Conservation (phyloP, 2,113 vertebrate genomes). For the Platysteira castanea region DNA sequence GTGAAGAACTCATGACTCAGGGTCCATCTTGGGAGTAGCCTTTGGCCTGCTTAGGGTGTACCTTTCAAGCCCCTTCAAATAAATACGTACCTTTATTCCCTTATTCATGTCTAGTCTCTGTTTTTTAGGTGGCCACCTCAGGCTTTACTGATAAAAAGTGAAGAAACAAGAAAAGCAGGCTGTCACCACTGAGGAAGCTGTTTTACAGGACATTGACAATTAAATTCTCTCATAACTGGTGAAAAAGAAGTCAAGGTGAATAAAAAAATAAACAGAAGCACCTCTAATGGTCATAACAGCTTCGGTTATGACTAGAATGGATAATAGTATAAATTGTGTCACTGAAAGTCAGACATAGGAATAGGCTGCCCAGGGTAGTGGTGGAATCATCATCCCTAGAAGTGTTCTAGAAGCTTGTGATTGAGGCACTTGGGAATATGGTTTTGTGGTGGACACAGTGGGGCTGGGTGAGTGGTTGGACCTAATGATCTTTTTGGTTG, state of each 20-base stretch:
- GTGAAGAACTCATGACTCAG: no score
- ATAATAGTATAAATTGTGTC: background rate
- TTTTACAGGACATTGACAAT: background rate
- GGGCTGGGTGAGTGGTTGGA: background rate
- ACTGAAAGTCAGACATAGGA: background rate
- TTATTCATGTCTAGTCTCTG: no score
- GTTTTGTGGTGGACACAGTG: accelerated
- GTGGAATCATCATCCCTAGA: background rate
- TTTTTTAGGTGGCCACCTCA: no score
- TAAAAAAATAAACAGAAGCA: background rate
- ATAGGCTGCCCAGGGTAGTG: background rate
- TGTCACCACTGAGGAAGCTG: background rate
- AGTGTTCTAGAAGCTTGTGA: background rate
- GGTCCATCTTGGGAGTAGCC: no score
- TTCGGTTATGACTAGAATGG: background rate
- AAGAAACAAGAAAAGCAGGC: background rate
- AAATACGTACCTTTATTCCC: no score
- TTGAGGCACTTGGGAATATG: background rate
- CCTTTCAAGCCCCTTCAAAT: no score
- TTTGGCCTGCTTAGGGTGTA: no score
- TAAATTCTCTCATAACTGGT: background rate
- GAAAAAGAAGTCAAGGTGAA: background rate
- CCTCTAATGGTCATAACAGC: background rate
- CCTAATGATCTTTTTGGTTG: background rate
- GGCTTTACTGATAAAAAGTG: background rate